A percentile compares a stretch with the other conserved stretches of the same genome.
phyloP scores from a whole-genome alignment of 2,113 vertebrate species.

The Chlamydotis undulata region DNA sequence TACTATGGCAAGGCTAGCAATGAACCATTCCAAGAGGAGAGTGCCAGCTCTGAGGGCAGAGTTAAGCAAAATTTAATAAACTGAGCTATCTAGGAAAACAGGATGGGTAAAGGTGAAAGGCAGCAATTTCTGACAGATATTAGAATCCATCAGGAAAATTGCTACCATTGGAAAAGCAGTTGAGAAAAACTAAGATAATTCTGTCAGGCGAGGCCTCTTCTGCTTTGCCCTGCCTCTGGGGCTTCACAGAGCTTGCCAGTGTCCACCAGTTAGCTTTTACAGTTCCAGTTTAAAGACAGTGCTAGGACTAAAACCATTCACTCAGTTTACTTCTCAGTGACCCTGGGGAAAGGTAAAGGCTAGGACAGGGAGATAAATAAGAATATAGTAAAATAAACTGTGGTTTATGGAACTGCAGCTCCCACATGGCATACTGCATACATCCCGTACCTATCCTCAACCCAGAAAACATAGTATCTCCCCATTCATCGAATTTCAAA shows the following conservation, averaged over 20 bases:
- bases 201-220: not conserved
- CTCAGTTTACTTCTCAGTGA: not conserved
- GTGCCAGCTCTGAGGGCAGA: not conserved
- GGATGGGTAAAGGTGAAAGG: not conserved
- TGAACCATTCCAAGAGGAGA: not conserved
- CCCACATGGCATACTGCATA: fast-evolving
- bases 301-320: not conserved
- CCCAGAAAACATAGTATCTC: not conserved
- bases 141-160: not conserved
- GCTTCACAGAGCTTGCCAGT: not conserved
- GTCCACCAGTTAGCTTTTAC: not conserved
- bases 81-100: not conserved
- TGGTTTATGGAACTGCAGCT: not conserved
- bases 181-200: not conserved
- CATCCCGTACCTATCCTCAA: not conserved
- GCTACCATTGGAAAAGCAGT: not conserved
- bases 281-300: not conserved
- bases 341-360: not conserved
- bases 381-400: not conserved
- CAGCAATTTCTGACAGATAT: not conserved
- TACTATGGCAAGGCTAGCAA: not conserved
- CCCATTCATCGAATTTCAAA: not conserved
- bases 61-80: constrained; percentile 40
- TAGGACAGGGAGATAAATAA: not conserved
- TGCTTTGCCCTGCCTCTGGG: not conserved